Percentiles rank a stretch among this genome's conserved stretches.
phyloP scores from a whole-genome alignment of 2,113 vertebrate species.

The Atractosteus spatula region DNA sequence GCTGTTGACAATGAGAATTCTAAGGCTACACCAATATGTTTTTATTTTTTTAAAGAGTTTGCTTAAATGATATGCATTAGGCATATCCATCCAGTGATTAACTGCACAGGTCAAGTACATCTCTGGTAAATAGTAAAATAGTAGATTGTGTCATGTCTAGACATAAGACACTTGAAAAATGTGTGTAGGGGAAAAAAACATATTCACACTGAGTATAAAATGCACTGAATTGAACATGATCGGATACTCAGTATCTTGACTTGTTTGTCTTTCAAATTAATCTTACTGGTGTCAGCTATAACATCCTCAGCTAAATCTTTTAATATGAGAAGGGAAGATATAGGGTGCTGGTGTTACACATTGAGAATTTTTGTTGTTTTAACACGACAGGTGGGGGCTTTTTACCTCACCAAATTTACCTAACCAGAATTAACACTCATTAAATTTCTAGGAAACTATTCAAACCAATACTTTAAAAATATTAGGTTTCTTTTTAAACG shows the following conservation, averaged over 20 bases:
- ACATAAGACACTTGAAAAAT: neutral
- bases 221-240: too few species aligned
- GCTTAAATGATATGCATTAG: neutral
- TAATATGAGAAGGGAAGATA: neutral
- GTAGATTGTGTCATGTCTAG: neutral
- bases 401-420: too few species aligned
- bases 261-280: neutral
- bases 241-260: neutral
- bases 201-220: too few species aligned
- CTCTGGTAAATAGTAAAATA: too few species aligned
- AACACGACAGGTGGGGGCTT: too few species aligned
- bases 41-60: neutral
- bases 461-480: conserved; percentile 14
- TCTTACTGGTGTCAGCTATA: neutral
- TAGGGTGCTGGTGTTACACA: neutral
- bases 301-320: neutral
- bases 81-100: neutral
- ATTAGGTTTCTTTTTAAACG: conserved; percentile 5
- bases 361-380: neutral
- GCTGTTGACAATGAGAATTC: too few species aligned
- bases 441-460: conserved; percentile 7
- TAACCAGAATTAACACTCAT: neutral
- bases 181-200: too few species aligned
- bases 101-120: neutral
- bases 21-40: neutral